Conservation (phyloP, 2,797 vertebrate genomes). For the Emys orbicularis region DNA sequence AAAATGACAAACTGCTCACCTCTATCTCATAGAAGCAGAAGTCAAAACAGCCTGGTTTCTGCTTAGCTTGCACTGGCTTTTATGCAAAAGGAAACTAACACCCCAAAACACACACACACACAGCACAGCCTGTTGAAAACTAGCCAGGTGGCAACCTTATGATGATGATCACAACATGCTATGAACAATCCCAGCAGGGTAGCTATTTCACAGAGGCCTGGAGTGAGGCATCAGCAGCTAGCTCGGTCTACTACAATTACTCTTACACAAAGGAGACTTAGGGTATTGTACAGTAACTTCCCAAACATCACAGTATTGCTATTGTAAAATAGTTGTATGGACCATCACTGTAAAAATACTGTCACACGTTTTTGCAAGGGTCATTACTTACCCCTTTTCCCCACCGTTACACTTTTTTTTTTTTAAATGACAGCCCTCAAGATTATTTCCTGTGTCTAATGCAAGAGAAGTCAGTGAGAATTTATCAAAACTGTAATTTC, state of each 20-base stretch:
- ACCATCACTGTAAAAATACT: neutral
- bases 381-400: neutral
- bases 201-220: neutral
- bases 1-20: neutral
- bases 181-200: neutral
- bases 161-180: neutral
- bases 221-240: neutral
- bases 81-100: neutral
- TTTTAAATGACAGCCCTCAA: conserved; percentile 14
- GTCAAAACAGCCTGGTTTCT: neutral
- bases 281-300: neutral
- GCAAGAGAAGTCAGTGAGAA: neutral
- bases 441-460: conserved; percentile 21
- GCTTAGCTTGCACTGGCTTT: neutral
- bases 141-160: neutral
- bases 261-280: neutral
- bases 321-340: neutral
- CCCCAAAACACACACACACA: neutral
- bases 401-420: neutral
- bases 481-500: conserved; percentile 58
- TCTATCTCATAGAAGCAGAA: neutral
- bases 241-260: neutral
- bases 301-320: neutral
- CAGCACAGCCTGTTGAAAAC: neutral
- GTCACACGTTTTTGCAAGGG: neutral